Base-by-base conservation (phyloP, 1,140 invertebrate species). In the Adoxophyes honmai region DNA sequence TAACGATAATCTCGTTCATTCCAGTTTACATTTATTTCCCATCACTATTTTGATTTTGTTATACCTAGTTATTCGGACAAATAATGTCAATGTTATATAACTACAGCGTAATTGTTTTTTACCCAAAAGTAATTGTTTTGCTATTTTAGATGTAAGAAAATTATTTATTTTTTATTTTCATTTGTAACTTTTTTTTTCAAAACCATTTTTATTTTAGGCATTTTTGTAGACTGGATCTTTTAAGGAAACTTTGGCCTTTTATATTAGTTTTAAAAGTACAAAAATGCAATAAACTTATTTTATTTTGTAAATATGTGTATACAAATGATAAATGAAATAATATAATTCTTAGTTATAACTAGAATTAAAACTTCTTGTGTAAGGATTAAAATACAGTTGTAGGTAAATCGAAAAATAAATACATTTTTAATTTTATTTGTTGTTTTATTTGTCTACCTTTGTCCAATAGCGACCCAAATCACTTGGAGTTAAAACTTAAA, bases 241-340 rank as follows among this genome's bases (percentile, higher is more conserved):
- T 37, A 60, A 62, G 52, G 42, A 37, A 52, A 59, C 39, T 34
- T 62, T 44, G 60, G 35, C 58, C 55, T 55, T 66, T 34, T 55
- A 53, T 11, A 52, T 59, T 62, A 58, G 34, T 52, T 58, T 60
- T 61, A 52, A 54, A 52, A 72, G 64, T 73, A 64, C 62, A 68
- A 67, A 73, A 68, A 72, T 71, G 73, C 73, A 81, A 82, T 79
- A 74, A 62, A 60, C 60, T 64, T 66, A 58, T 68, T 69, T 73
- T 53, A 69, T 81, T 82, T 85, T 86, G 83, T 86, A 86, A 84
- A 86, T 86, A 86, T 86, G 81, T 86, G 83, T 81, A 86, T 86
- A 86, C 70, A 68, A 59, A 71, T 65, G 39, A 68, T 60, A 73
- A 68, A 67, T 64, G 71, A 35, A 14, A 73, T 70, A 73, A 75